These are phyloP conservation scores for Anthoptus insignis DNA, from an alignment of 2,888 invertebrate species.

Conservation along the genomic window DNA sequence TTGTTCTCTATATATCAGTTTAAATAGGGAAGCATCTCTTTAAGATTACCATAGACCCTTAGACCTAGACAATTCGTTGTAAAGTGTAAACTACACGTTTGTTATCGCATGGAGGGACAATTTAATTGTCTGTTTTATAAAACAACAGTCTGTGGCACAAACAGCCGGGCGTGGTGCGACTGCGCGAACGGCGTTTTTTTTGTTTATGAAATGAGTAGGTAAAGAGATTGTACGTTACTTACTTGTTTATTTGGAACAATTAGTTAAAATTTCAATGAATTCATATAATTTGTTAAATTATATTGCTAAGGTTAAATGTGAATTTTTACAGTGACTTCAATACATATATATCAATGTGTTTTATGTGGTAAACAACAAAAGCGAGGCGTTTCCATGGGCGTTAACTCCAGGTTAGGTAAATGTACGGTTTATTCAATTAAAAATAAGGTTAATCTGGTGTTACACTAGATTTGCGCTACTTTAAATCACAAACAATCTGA, in stretches of 20 bases:
- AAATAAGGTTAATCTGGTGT: slow-evolving; percentile 63
- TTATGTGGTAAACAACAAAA: slow-evolving; percentile 56
- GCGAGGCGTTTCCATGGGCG: slow-evolving; percentile 78
- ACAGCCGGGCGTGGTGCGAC: slow-evolving; percentile 83
- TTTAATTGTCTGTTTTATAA: too few relatives aligned
- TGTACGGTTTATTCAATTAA: slow-evolving; percentile 79
- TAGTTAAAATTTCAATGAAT: slow-evolving; percentile 59
- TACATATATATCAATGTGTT: slow-evolving; percentile 56
- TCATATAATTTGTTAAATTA: slow-evolving; percentile 21
- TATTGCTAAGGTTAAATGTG: slow-evolving; percentile 37
- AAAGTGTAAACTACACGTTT: too few relatives aligned
- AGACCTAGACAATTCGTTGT: too few relatives aligned
- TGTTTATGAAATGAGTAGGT: slow-evolving; percentile 75
- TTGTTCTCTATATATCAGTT: too few relatives aligned
- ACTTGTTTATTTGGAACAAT: slow-evolving; percentile 69
- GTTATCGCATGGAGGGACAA: too few relatives aligned
- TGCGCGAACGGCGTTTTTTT: slow-evolving; percentile 71
- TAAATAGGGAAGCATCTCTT: too few relatives aligned
- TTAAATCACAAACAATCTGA: slow-evolving; percentile 11
- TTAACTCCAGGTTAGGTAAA: slow-evolving; percentile 79
- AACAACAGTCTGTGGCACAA: slow-evolving; percentile 28
- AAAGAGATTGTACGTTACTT: slow-evolving; percentile 66
- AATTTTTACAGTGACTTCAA: slow-evolving; percentile 40
- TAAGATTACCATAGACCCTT: too few relatives aligned
- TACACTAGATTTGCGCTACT: slow-evolving; percentile 47